Evolutionary conservation across 2,113 vertebrate genomes (phyloP), one percentile per base, ranked within the genome.

Genomic region (Hydropotes inermis): DNA sequence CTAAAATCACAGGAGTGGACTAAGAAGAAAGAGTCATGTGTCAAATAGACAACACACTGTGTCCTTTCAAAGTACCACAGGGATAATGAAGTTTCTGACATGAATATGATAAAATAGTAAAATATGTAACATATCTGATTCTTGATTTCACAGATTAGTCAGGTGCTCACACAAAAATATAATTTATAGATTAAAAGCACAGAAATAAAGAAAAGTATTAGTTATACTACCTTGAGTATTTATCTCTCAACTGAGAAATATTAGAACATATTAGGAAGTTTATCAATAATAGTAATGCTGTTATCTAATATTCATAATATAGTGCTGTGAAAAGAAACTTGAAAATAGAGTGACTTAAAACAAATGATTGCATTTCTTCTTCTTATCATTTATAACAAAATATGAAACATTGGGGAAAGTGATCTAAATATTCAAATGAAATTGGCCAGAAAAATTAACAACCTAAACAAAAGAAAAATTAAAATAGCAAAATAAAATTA

Each of bases 31-130:
- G 64, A 98, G 88, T 93, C 98, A 70, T 89, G 83, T 91, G 70
- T 95, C 97, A 93, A 43, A 94, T 39, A 98, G 91, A 96, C 94
- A 97, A 96, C 78, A 97, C 1, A 58, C 57, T 93, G 89, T 93
- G 90, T 79, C 84, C 70, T 98, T 97, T 94, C 91, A 95, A 93
- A 95, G 96, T 97, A 98, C 93, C 90, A 95, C 93, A 95, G 95
- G 60, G 79, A 45, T 57, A 96, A 89, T 97, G 94, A 96, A 64
- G 96, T 98, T 97, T 95, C 95, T 93, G 95, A 95, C 97, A 96
- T 98, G 98, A 98, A 98, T 98, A 98, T 92, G 97, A 98, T 83
- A 96, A 96, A 95, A 97, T 70, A 94, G 94, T 61, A 98, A 95
- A 98, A 97, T 96, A 95, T 97, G 97, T 92, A 95, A 96, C 95